phyloP scores from a whole-genome alignment of 2,888 invertebrate genomes.

The Plusia festucae region DNA sequence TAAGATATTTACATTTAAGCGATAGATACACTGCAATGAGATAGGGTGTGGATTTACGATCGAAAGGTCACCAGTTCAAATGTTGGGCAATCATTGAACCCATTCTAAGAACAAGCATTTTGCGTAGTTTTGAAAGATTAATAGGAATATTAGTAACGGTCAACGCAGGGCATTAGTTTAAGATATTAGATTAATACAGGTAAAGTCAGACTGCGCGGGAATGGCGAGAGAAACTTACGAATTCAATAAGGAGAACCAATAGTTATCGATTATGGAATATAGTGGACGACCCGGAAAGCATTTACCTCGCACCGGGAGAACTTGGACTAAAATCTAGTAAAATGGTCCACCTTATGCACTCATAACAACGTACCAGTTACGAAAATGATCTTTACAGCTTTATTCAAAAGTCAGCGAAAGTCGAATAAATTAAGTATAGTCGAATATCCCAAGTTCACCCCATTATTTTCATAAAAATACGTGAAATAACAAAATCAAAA shows the following conservation, averaged over 20 bases:
- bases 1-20: conserved; percentile 57
- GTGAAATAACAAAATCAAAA: too few species aligned
- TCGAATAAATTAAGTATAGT: too few species aligned
- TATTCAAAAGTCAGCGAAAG: background rate
- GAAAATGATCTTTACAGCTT: background rate
- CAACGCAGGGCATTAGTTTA: conserved; percentile 38
- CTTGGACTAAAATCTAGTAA: background rate
- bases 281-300: conserved; percentile 13
- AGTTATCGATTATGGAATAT: background rate
- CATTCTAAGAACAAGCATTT: conserved; percentile 48
- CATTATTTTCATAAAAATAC: too few species aligned
- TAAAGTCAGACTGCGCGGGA: conserved; percentile 24
- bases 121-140: conserved; percentile 52
- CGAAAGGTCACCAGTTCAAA: conserved; percentile 57
- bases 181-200: conserved; percentile 43
- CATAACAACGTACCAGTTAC: background rate
- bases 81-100: conserved; percentile 56
- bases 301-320: background rate
- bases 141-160: conserved; percentile 44
- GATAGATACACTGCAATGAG: conserved; percentile 45
- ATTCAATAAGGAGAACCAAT: conserved; percentile 14
- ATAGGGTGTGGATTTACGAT: conserved; percentile 59
- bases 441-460: too few species aligned
- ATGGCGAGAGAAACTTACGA: conserved; percentile 12
- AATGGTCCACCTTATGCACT: background rate